These are phyloP conservation scores for Perca flavescens DNA, from an alignment of 2,113 vertebrate species.

Conservation along the genomic window DNA sequence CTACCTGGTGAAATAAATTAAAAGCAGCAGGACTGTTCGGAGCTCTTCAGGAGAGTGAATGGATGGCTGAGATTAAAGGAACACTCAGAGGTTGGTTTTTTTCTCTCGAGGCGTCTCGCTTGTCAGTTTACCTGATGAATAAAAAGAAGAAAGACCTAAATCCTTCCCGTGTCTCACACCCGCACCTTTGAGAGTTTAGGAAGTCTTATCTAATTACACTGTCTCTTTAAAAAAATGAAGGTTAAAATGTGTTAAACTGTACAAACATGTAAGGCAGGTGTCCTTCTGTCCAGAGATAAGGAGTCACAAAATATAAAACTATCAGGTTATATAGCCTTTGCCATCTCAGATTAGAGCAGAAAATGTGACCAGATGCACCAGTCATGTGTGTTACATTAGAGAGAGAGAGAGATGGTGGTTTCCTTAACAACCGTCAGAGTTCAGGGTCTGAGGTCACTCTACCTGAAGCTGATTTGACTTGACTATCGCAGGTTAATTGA, in stretches of 20 bases:
- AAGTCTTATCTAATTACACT: no score
- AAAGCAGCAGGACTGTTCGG: slow-evolving; percentile 5
- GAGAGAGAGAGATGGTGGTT: not conserved
- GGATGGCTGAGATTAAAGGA: not conserved
- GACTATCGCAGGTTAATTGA: no score
- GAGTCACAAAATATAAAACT: not conserved
- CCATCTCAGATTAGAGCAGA: not conserved
- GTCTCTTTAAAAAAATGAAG: not conserved
- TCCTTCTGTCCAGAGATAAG: not conserved
- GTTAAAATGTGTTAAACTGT: not conserved
- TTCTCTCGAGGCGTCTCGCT: no score
- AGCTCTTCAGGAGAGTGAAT: slow-evolving; percentile 5
- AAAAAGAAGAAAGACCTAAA: no score
- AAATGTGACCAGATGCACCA: not conserved
- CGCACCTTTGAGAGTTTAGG: no score
- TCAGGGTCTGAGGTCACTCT: not conserved
- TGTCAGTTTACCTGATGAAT: no score
- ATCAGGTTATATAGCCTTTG: not conserved
- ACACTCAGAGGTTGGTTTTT: not conserved
- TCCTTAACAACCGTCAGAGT: slow-evolving; percentile 2
- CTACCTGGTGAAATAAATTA: not conserved
- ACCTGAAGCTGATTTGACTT: slow-evolving; percentile 63
- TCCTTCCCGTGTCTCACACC: no score
- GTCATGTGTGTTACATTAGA: not conserved
- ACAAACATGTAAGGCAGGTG: not conserved